Percentiles rank a stretch among this genome's conserved stretches.
Conservation (phyloP, 2,888 invertebrate genomes). For the Tromatobia lineatoria region DNA sequence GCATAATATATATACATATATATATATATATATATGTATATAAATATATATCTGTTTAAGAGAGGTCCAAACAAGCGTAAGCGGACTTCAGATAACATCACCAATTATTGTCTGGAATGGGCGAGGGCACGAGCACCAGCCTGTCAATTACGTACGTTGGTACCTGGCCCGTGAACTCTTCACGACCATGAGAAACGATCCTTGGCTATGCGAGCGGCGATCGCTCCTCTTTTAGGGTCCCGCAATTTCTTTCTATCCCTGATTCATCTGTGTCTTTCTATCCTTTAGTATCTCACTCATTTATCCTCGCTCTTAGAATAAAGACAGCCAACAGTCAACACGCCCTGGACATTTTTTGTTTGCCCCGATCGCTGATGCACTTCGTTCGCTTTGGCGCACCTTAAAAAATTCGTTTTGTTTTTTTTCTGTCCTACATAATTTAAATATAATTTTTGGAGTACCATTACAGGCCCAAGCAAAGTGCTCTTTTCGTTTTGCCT, state of each 20-base stretch:
- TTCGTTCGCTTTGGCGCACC: not conserved
- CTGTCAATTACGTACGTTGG: slow-evolving; percentile 81
- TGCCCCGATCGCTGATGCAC: not conserved
- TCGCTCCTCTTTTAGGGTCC: slow-evolving; percentile 33
- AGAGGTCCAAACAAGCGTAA: slow-evolving; percentile 64
- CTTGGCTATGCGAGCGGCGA: slow-evolving; percentile 64
- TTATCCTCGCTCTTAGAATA: slow-evolving; percentile 43
- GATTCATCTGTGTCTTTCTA: slow-evolving; percentile 60
- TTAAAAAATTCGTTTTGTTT: no score
- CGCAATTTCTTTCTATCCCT: slow-evolving; percentile 41
- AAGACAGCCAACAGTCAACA: slow-evolving; percentile 41
- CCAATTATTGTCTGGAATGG: slow-evolving; percentile 81
- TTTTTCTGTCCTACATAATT: no score
- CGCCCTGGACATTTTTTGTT: slow-evolving; percentile 30
- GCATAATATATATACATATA: slow-evolving; percentile 32
- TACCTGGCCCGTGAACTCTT: slow-evolving; percentile 68
- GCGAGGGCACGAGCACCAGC: slow-evolving; percentile 74
- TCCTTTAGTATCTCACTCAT: slow-evolving; percentile 28
- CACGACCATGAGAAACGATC: slow-evolving; percentile 77
- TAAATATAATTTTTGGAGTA: no score
- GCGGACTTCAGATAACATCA: slow-evolving; percentile 78
- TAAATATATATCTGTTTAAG: slow-evolving; percentile 69
- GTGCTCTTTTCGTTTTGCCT: no score
- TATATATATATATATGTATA: no score
- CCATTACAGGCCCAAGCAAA: no score